Evolutionary conservation across 2,113 vertebrate species (phyloP), one percentile per base, ranked within the genome.

Genomic region (Apistogramma diplotaenia): DNA sequence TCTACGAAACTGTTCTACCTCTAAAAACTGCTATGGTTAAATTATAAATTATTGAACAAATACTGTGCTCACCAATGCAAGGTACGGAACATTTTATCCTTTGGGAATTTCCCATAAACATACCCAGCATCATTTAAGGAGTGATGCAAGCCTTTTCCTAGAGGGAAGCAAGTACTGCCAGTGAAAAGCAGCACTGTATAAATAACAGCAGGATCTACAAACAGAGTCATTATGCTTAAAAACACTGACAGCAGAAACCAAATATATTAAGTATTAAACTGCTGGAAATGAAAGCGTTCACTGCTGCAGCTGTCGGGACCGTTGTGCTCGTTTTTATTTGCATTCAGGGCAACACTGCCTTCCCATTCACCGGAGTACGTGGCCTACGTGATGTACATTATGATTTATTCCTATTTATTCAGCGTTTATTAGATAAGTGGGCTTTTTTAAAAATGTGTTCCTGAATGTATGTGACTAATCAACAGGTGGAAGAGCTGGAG

Each of bases 401-500:
- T 51, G 6, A 29, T 70, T 29, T 70, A 49, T 70, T 70, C 1
- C 40, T 70, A 6, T 70, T 46, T 27, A 67, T 49, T 27, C 62
- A 67, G 18, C 40, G 71, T 53, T 19, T 21, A 56, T 56, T n/a
- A 56, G 71, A 31, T 40, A 11, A 56, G 8, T 37, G 31, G 12
- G 71, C 18, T 23, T 56, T 55, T 43, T 33, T 37, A 12, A 2
- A 2, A 16, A 16, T 4, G 13, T 18, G 31, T n/a, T 57, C 12
- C 25, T 54, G 12, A 74, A 70, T 43, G 21, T 81, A 29, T 11
- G 5, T 61, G 15, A 31, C 40, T 72, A 9, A 56, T 77, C 18
- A 29, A 72, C 74, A 92, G 90, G 21, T 70, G 2, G 71, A 33
- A 8, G 79, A 81, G 2, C 6, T 31, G 5, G 83, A 85, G 46